These are phyloP conservation scores for Brachynemurus nebulosus DNA, from an alignment of 2,888 invertebrate species.

Conservation along the genomic window DNA sequence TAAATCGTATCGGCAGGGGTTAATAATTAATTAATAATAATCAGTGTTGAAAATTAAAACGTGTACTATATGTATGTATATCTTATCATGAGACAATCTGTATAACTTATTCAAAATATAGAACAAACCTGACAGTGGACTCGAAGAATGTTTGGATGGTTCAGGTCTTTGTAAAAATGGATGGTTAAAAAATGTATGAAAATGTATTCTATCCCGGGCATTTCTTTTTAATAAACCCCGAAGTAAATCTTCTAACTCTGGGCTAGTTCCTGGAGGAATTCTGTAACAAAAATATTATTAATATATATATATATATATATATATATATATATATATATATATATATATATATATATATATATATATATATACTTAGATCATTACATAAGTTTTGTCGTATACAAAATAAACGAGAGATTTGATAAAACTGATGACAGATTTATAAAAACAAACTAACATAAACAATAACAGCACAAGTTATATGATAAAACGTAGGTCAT, in stretches of 20 bases:
- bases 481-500: no score
- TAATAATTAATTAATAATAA: background rate
- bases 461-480: no score
- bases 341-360: no score
- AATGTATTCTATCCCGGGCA: conserved; percentile 89
- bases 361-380: no score
- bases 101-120: no score
- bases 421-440: no score
- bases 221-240: conserved; percentile 79
- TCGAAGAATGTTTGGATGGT: conserved; percentile 35
- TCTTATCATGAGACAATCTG: no score
- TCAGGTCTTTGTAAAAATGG: conserved; percentile 66
- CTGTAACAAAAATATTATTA: conserved; percentile 36
- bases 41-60: background rate
- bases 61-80: no score
- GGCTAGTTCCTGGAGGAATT: conserved; percentile 87
- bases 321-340: conserved; percentile 1
- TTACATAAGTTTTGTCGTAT: no score
- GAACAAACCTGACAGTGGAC: conserved; percentile 19
- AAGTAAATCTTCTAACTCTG: conserved; percentile 75
- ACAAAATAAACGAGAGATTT: no score
- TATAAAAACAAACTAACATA: no score
- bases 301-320: conserved; percentile 9
- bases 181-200: conserved; percentile 92
- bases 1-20: background rate